Evolutionary conservation across 2,888 invertebrate species (phyloP), one percentile per base, ranked within the genome.

Genomic region (Lasioglossum marginatum): DNA sequence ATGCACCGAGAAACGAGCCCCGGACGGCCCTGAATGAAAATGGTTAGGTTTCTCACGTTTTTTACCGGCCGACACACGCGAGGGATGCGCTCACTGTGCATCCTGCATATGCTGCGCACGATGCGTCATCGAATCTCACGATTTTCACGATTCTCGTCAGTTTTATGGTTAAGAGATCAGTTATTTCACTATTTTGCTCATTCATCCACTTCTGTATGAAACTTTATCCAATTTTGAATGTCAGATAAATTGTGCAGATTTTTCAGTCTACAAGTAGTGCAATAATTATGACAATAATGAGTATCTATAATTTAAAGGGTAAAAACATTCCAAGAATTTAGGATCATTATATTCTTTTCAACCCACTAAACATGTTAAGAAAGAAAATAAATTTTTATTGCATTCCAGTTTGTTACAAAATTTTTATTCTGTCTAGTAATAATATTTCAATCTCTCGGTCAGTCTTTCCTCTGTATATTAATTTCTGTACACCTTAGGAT

Each of bases 21-120:
- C 63, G 34, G n/a, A 12, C n/a, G 40, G 63, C 19, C 16, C 48
- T 34, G 81, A 82, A 81, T 66, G 81, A 63, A 52, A 52, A 72
- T 82, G 34, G 19, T 75, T 57, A 19, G 57, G 75, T n/a, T 27
- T 60, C 37, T 23, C 37, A 1, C 68, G 37, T 23, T 19, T 68
- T 68, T 68, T 68, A 68, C n/a, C 37, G 19, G n/a, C 66, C 60
- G 66, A 66, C 31, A 68, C 68, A 52, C 52, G 37, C 37, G 37
- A 66, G 19, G 34, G 66, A 23, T 66, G 66, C 34, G 16, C 66
- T 66, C 19, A 31, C 34, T 45, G 34, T 40, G 71, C 71, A 43
- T 16, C 4, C 40, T 48, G 52, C 3, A 60, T 14, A 14, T n/a
- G n/a, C n/a, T 27, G 60, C 27, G n/a, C 34, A 19, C 31, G 31